phyloP scores from a whole-genome alignment of 2,113 vertebrate species.

The Rostratula benghalensis region DNA sequence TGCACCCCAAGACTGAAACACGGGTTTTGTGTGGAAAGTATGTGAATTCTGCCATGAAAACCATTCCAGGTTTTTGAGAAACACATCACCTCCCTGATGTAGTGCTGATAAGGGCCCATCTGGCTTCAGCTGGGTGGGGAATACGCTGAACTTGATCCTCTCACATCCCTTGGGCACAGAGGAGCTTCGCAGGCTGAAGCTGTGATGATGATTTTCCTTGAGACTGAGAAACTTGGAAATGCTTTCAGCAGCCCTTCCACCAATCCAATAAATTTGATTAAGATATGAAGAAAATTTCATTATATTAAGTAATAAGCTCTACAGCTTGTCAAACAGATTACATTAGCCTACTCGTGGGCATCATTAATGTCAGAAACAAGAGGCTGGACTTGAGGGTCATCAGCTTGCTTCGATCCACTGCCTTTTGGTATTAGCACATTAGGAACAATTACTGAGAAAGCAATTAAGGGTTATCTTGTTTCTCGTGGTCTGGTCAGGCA shows the following conservation, averaged over 20 bases:
- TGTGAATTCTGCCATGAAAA: neutral
- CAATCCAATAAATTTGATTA: neutral
- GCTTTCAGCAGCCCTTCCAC: neutral
- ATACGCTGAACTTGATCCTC: neutral
- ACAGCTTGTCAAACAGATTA: neutral
- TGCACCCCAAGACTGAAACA: neutral
- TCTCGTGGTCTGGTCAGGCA: neutral
- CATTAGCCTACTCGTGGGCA: neutral
- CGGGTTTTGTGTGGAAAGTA: neutral
- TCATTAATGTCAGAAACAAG: neutral
- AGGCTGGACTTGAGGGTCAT: neutral
- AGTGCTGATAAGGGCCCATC: neutral
- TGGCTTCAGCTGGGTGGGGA: accelerated
- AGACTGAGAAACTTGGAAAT: neutral
- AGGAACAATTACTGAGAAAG: neutral
- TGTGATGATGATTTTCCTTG: neutral
- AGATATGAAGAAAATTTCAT: neutral
- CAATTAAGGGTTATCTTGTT: neutral
- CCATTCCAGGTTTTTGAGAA: neutral
- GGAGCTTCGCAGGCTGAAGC: neutral
- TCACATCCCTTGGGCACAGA: neutral
- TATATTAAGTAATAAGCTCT: neutral
- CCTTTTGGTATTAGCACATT: neutral
- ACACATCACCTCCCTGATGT: neutral
- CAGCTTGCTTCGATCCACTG: neutral